Conservation (phyloP, 2,888 invertebrate genomes). For the Ligdia adustata region DNA sequence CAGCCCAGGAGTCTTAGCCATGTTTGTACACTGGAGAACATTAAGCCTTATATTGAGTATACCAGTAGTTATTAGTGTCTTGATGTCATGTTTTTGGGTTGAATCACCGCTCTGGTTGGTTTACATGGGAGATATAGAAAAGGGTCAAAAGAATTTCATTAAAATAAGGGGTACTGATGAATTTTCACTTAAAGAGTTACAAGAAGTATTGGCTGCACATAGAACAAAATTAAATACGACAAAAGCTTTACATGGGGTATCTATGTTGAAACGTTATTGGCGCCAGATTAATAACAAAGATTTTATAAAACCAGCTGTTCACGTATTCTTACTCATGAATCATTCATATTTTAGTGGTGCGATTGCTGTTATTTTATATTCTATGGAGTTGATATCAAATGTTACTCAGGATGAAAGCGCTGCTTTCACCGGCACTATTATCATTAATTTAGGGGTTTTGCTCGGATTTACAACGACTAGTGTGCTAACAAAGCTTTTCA, state of each 20-base stretch:
- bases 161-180: slow-evolving; percentile 9
- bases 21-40: background rate
- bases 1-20: background rate
- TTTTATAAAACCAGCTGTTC: background rate
- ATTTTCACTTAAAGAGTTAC: background rate
- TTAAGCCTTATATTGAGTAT: slow-evolving; percentile 5
- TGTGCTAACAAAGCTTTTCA: background rate
- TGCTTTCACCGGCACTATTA: background rate
- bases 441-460: background rate
- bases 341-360: slow-evolving; percentile 9
- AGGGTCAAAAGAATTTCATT: background rate
- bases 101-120: slow-evolving; percentile 4
- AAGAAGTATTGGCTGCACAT: background rate
- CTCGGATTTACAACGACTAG: background rate
- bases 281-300: background rate
- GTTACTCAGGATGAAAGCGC: background rate
- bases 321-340: background rate
- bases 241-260: too few relatives aligned
- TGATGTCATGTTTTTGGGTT: background rate
- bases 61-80: slow-evolving; percentile 5
- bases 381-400: slow-evolving; percentile 2
- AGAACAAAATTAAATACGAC: too few relatives aligned
- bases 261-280: background rate
- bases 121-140: background rate
- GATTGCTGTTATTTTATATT: slow-evolving; percentile 3